phyloP scores from a whole-genome alignment of 2,113 vertebrate genomes.

The Gobiocypris rarus region DNA sequence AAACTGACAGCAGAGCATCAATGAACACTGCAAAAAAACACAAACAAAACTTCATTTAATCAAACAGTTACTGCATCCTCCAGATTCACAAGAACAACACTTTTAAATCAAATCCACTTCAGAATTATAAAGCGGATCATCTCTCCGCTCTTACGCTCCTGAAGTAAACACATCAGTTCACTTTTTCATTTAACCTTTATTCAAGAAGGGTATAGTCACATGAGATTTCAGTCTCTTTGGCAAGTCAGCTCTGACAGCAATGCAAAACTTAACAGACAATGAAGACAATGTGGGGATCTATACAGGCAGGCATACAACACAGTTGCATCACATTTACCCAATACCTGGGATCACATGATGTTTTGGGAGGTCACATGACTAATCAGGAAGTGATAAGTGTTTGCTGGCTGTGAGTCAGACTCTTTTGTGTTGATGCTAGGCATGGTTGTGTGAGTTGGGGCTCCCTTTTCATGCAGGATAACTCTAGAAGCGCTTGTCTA shows the following conservation, averaged over 20 bases:
- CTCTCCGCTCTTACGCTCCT: not conserved
- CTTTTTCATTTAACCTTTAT: slow-evolving; percentile 18
- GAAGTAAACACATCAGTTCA: not conserved
- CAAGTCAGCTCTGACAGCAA: not conserved
- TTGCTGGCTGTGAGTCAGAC: too few species aligned
- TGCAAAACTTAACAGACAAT: not conserved
- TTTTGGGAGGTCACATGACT: too few species aligned
- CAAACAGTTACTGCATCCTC: not conserved
- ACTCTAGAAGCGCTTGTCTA: too few species aligned
- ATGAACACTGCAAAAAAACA: not conserved
- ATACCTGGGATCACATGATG: too few species aligned
- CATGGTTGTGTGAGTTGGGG: too few species aligned
- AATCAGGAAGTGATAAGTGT: too few species aligned
- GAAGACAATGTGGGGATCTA: too few species aligned
- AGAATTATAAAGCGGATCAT: slow-evolving; percentile 6
- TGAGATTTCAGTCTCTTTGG: not conserved
- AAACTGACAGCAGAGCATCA: not conserved
- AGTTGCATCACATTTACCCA: too few species aligned
- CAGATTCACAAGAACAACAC: too few species aligned
- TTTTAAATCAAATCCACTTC: slow-evolving; percentile 3
- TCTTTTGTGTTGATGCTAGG: too few species aligned
- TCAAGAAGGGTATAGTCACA: not conserved
- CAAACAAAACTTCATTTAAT: not conserved
- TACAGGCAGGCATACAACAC: too few species aligned
- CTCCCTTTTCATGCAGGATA: too few species aligned